Conservation (phyloP, 2,888 invertebrate genomes). For the Hypena proboscidalis region DNA sequence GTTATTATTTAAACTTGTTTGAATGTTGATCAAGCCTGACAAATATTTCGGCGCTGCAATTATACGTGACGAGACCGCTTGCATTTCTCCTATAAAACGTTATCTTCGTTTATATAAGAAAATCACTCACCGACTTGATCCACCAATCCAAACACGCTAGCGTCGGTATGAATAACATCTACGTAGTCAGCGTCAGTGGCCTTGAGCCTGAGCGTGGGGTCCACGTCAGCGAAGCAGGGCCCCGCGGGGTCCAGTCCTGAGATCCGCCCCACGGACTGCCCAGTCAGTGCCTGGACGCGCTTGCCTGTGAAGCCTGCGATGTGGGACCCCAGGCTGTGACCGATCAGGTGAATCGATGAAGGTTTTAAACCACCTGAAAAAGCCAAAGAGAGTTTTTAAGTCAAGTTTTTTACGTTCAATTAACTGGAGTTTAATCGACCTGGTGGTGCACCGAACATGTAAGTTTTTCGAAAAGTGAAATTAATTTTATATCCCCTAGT, state of each 20-base stretch:
- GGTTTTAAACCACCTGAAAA: constrained; percentile 66
- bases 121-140: constrained; percentile 59
- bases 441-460: too few species aligned
- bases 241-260: constrained; percentile 76
- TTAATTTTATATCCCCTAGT: too few species aligned
- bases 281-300: constrained; percentile 55
- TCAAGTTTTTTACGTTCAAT: too few species aligned
- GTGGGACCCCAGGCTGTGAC: constrained; percentile 76
- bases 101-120: not conserved
- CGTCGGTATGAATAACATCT: constrained; percentile 69
- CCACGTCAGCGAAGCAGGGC: constrained; percentile 70
- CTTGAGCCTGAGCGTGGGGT: constrained; percentile 51
- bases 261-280: constrained; percentile 64
- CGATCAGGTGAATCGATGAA: constrained; percentile 64
- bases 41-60: not conserved
- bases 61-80: not conserved
- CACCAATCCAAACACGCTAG: constrained; percentile 65
- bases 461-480: too few species aligned
- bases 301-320: constrained; percentile 71
- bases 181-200: constrained; percentile 65
- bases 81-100: not conserved
- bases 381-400: too few species aligned
- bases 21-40: too few species aligned
- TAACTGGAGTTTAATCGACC: too few species aligned
- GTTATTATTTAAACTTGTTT: too few species aligned